Base-by-base conservation (phyloP, 1,140 invertebrate genomes). In the Drosophila paulistorum region DNA sequence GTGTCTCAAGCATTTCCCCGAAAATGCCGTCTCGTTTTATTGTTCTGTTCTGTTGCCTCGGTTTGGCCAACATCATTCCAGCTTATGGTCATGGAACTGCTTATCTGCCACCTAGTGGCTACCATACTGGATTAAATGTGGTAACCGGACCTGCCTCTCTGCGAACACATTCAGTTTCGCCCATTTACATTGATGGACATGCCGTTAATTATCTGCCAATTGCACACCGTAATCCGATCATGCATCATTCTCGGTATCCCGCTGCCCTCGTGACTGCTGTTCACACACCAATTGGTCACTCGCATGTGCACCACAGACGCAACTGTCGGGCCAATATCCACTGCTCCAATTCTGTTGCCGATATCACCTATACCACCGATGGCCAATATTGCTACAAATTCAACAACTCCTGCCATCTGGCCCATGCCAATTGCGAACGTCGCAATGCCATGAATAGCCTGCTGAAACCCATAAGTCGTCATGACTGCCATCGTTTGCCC, bases 301-400 rank as follows among this genome's bases (percentile, higher is more conserved):
- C 55, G 9, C 65, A 75, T 3, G 17, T 68, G 39, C 73, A 63
- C 17, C 71, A 42, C 10, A 63, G 71, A 58, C 74, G 74, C 37
- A 78, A 72, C 23, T 78, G 75, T 37, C 75, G 71, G 41, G 75
- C 58, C 30, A 73, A 57, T 7, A 78, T 78, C 33, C 75, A 71
- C 13, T 78, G 75, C 13, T 68, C 75, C 33, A 42, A 55, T 9
- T 20, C 42, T 0, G 11, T 67, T 2, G 61, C 62, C 5, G 61
- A 39, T 48, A 48, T 45, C 37, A 63, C 51, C 13, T 72, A 71
- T 26, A 75, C 75, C 59, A 77, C 75, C 41, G 75, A 78, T 67
- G 75, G 75, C 0, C 62, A 66, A 13, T 23, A 58, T 10, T 78
- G 75, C 68, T 67, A 41, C 10, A 55, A 51, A n/a, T 23, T 78